Conservation (phyloP, 2,888 invertebrate genomes). For the Drosophila peninsularis region DNA sequence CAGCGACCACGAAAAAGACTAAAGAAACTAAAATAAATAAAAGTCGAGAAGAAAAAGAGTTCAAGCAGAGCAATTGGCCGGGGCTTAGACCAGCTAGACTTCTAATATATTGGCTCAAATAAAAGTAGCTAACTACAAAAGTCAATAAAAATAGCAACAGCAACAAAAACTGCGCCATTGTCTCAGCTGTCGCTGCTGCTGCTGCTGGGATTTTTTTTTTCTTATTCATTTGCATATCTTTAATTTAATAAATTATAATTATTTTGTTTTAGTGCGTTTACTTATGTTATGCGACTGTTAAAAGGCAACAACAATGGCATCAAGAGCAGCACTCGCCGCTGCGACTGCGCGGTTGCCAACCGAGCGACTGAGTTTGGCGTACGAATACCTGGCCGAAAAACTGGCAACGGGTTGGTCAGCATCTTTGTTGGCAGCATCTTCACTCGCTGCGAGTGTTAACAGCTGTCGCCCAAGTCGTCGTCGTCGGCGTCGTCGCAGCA, state of each 20-base stretch:
- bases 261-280: constrained; percentile 54
- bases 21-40: constrained; percentile 19
- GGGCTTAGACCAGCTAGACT: constrained; percentile 24
- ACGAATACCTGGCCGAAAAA: constrained; percentile 37
- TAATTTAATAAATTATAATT: constrained; percentile 39
- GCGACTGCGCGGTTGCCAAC: constrained; percentile 30
- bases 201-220: constrained; percentile 5
- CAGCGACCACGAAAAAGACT: constrained; percentile 6
- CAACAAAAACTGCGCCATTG: constrained; percentile 9
- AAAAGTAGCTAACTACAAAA: constrained; percentile 64
- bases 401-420: constrained; percentile 62
- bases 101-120: constrained; percentile 55
- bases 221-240: constrained; percentile 18
- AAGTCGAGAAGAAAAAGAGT: constrained; percentile 18
- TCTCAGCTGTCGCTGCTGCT: constrained; percentile 3
- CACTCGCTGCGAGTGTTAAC: constrained; percentile 77
- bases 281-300: constrained; percentile 68
- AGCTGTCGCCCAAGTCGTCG: constrained; percentile 82
- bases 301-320: constrained; percentile 44
- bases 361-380: constrained; percentile 32
- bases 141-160: constrained; percentile 50
- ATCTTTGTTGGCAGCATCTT: constrained; percentile 60
- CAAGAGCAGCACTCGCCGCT: constrained; percentile 30
- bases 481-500: constrained; percentile 8
- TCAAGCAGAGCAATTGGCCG: constrained; percentile 31